phyloP scores from a whole-genome alignment of 2,797 vertebrate genomes.

The Loris lydekkerianus region DNA sequence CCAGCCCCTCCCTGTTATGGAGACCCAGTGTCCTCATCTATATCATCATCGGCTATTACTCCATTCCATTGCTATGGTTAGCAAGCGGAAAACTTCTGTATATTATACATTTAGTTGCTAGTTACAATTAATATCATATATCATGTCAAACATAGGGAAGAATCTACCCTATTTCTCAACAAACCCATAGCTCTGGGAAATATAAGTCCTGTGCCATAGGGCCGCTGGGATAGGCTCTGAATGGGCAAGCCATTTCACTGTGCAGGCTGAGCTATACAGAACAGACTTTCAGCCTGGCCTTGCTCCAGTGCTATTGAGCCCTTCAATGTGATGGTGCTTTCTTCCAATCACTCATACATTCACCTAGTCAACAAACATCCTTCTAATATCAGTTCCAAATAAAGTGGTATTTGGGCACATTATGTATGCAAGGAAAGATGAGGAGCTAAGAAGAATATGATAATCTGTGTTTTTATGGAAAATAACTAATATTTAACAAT shows the following conservation, averaged over 20 bases:
- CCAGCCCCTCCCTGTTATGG: neutral
- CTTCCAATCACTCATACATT: neutral
- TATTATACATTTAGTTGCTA: neutral
- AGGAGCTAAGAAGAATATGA: neutral
- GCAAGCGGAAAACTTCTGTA: neutral
- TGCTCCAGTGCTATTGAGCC: neutral
- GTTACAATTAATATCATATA: neutral
- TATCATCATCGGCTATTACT: neutral
- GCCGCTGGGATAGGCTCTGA: neutral
- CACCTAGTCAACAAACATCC: neutral
- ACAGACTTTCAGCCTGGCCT: neutral
- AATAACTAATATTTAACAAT: neutral
- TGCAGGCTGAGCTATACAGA: neutral
- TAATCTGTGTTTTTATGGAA: neutral
- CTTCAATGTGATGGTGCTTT: neutral
- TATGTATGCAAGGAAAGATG: neutral
- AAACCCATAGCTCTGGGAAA: neutral
- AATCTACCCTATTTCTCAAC: neutral
- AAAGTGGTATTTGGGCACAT: neutral
- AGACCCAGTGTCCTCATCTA: neutral
- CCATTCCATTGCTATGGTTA: neutral
- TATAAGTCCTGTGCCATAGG: neutral
- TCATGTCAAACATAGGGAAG: neutral
- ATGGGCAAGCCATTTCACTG: neutral
- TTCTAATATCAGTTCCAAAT: neutral